phyloP scores from a whole-genome alignment of 2,888 invertebrate species.

The Deilephila elpenor region DNA sequence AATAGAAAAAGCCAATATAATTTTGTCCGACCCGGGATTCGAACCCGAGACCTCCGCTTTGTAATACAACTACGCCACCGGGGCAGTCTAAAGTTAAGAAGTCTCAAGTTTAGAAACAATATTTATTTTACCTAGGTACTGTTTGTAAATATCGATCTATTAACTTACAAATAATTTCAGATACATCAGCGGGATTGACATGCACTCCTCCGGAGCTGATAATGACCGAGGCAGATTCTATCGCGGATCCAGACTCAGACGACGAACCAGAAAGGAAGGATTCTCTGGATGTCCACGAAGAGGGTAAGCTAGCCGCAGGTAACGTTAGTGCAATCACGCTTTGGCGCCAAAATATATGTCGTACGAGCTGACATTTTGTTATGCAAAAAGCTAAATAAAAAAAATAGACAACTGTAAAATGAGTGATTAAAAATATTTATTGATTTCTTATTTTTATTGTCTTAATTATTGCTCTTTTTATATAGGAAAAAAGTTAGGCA shows the following conservation, averaged over 20 bases:
- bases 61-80: too few relatives aligned
- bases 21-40: too few relatives aligned
- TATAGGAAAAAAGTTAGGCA: too few relatives aligned
- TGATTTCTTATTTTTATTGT: too few relatives aligned
- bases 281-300: constrained; percentile 79
- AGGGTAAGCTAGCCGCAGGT: constrained; percentile 59
- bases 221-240: constrained; percentile 75
- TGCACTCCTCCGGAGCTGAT: constrained; percentile 75
- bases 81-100: too few relatives aligned
- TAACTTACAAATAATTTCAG: constrained; percentile 41
- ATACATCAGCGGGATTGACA: constrained; percentile 52
- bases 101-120: too few relatives aligned
- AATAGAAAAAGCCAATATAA: too few relatives aligned
- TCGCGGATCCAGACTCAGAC: constrained; percentile 73
- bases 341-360: background rate
- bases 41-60: too few relatives aligned
- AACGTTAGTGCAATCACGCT: background rate
- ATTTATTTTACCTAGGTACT: background rate
- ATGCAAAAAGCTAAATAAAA: too few relatives aligned
- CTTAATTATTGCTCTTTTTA: too few relatives aligned
- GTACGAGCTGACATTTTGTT: background rate
- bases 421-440: too few relatives aligned
- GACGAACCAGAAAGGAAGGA: constrained; percentile 78
- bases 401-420: too few relatives aligned
- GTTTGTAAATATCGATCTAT: background rate